Evolutionary conservation across 2,113 vertebrate genomes (phyloP), one percentile per base, ranked within the genome.

Genomic region (Tenrec ecaudatus): DNA sequence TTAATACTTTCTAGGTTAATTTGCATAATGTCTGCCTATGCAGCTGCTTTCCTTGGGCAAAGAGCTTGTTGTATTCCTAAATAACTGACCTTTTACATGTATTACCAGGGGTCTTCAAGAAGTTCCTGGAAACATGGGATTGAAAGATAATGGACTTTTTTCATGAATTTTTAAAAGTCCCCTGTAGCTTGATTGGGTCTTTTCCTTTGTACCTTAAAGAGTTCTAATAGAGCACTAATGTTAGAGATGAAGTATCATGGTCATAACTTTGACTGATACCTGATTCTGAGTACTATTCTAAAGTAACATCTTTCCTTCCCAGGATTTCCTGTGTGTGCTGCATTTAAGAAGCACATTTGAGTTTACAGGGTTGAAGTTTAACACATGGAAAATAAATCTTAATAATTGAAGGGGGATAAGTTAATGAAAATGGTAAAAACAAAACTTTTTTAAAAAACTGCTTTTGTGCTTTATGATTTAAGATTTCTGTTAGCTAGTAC

Each of bases 371-470:
- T 66, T 64, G 25, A 27, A 82, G 36, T 68, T 78, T 9, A 90
- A 58, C 7, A 88, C 57, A 1, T 79, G 16, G 57, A 93, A 89
- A 90, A 57, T 29, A 76, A 77, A 38, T 84, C 62, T 15, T 76
- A 66, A 85, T 73, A 43, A 81, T 53, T 53, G 47, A 93, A 71
- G 80, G 38, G 17, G 68, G 90, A 33, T 71, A 76, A 92, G 36
- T 87, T 40, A 81, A 27, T 86, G 78, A 80, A 71, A 36, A 58
- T 36, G 64, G 81, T 80, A 71, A 83, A 69, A 71, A n/a, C 82
- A 87, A 47, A 78, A 77, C 5, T 47, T 82, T 82, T 86, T 2
- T 19, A 69, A 47, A 78, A 75, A 88, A 82, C 20, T n/a, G 7
- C 12, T 84, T 83, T 64, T 40, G 40, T 38, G 33, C 12, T 83